Evolutionary conservation across 2,113 vertebrate species (phyloP).

Genomic region (Dipodomys stephensi): DNA sequence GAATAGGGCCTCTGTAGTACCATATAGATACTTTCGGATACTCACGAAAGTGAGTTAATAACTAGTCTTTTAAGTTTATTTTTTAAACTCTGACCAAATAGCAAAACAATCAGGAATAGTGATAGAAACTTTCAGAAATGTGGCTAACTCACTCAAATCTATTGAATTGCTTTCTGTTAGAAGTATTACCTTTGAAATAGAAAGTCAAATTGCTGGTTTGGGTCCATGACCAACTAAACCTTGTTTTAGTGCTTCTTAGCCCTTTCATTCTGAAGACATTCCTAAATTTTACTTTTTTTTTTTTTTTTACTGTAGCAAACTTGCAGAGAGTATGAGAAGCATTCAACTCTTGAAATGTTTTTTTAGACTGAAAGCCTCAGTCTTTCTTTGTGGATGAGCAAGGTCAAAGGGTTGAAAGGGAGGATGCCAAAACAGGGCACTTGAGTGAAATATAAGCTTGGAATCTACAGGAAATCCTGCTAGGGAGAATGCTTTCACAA

Average conservation of each 20-base stretch:
- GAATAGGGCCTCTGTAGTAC: neutral
- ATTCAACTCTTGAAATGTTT: neutral
- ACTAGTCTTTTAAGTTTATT: neutral
- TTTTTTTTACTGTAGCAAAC: neutral
- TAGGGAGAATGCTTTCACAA: conserved; percentile 27
- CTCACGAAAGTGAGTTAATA: neutral
- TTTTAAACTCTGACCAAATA: neutral
- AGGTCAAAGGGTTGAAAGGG: neutral
- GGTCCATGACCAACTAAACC: neutral
- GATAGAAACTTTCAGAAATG: neutral
- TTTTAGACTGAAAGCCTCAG: neutral
- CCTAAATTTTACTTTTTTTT: conserved; percentile 15
- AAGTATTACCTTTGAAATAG: conserved; percentile 33
- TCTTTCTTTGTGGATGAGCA: neutral
- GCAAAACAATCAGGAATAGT: neutral
- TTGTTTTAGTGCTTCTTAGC: neutral
- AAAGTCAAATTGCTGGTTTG: neutral
- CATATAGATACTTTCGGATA: neutral
- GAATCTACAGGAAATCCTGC: neutral
- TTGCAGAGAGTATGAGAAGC: neutral
- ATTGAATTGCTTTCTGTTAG: neutral
- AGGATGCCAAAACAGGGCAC: neutral
- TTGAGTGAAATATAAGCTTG: conserved; percentile 13
- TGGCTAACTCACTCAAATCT: neutral
- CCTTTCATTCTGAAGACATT: neutral